Evolutionary conservation across 2,888 invertebrate species (phyloP).

Genomic region (Bellardia pandia): DNA sequence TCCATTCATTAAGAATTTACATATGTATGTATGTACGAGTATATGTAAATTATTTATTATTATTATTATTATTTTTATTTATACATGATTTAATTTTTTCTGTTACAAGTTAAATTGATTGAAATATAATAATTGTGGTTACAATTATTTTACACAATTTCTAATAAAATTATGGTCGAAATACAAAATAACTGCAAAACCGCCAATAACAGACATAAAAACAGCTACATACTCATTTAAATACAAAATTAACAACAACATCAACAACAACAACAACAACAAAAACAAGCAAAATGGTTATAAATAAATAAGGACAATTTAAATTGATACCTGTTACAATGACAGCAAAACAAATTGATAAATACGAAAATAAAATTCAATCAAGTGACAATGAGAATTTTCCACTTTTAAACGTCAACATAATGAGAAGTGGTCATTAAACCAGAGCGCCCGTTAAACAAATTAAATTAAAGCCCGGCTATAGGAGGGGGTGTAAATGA

Average conservation of each 20-base stretch:
- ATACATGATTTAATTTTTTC: conserved; percentile 16
- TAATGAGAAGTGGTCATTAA: conserved; percentile 23
- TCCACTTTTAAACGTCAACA: conserved; percentile 12
- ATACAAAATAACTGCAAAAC: conserved; percentile 56
- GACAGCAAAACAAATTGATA: conserved; percentile 1
- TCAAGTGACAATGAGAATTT: conserved; percentile 57
- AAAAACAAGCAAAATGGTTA: conserved; percentile 17
- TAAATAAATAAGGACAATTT: conserved; percentile 62
- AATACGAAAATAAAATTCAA: conserved; percentile 53
- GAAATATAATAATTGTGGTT: conserved; percentile 66
- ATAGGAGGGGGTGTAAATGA: neutral
- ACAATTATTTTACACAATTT: conserved; percentile 69
- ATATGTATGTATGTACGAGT: neutral
- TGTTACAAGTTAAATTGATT: conserved; percentile 43
- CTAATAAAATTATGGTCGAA: conserved; percentile 68
- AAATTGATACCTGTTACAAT: conserved; percentile 68
- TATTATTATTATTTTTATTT: conserved; percentile 32
- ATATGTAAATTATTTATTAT: conserved; percentile 51
- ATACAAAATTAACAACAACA: conserved; percentile 26
- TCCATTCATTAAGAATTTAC: conserved; percentile 40
- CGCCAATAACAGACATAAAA: conserved; percentile 36
- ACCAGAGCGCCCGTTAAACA: neutral
- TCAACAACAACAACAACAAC: conserved; percentile 10
- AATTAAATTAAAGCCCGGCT: conserved; percentile 12
- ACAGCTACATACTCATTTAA: conserved; percentile 1